phyloP scores from a whole-genome alignment of 2,113 vertebrate species.

The Mormoops blainvillei region DNA sequence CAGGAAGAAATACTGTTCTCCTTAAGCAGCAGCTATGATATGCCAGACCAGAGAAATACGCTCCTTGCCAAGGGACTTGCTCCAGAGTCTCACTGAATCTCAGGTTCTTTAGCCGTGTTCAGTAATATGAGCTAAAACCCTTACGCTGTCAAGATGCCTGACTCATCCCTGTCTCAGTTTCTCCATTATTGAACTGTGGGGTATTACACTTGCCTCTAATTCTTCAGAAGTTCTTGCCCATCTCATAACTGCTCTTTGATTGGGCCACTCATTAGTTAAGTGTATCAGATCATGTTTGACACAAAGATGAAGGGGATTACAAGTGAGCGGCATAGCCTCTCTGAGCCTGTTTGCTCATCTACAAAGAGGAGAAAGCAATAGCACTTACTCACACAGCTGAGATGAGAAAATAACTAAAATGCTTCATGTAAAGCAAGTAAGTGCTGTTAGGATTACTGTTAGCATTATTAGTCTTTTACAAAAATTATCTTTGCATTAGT shows the following conservation, averaged over 20 bases:
- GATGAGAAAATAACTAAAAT: not conserved
- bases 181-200: not conserved
- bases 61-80: not conserved
- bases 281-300: not conserved
- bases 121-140: conserved; percentile 28
- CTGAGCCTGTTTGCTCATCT: not conserved
- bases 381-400: not conserved
- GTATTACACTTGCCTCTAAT: not conserved
- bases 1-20: not conserved
- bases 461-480: not conserved
- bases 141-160: not conserved
- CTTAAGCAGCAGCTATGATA: not conserved
- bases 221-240: not conserved
- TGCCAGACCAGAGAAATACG: not conserved
- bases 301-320: not conserved
- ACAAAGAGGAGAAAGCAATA: not conserved
- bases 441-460: not conserved
- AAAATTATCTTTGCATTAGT: not conserved
- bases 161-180: not conserved
- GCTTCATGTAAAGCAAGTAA: not conserved
- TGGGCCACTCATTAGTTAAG: not conserved
- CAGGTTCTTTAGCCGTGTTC: not conserved
- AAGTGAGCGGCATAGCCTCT: not conserved
- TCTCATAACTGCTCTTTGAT: not conserved
- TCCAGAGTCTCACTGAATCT: not conserved